phyloP scores from a whole-genome alignment of 2,113 vertebrate species.

The Phrynocephalus versicolor region DNA sequence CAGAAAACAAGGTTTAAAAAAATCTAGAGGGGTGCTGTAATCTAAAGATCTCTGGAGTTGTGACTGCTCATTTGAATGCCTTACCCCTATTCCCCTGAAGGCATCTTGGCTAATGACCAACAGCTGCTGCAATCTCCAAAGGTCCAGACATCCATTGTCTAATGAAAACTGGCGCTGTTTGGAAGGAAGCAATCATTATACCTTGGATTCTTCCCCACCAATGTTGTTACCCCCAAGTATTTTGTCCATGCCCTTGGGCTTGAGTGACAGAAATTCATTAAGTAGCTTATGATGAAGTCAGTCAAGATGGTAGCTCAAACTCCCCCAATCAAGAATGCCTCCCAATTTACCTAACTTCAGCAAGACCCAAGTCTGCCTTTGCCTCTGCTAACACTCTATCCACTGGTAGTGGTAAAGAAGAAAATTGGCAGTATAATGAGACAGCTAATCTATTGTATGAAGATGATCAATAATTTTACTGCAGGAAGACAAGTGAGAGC shows the following conservation, averaged over 20 bases:
- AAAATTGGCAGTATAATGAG: neutral
- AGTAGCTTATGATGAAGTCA: neutral
- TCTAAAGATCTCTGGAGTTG: neutral
- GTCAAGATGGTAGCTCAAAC: too few species aligned
- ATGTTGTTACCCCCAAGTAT: neutral
- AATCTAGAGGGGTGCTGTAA: neutral
- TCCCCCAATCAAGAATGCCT: too few species aligned
- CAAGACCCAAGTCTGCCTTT: too few species aligned
- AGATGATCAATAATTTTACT: neutral
- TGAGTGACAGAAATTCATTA: neutral
- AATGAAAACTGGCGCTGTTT: neutral
- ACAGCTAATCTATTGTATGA: neutral
- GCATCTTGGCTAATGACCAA: neutral
- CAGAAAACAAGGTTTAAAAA: neutral
- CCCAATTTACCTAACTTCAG: too few species aligned
- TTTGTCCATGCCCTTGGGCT: neutral
- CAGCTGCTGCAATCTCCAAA: neutral
- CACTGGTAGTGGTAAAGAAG: neutral
- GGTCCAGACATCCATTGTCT: neutral
- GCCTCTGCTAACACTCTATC: too few species aligned
- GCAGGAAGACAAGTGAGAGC: too few species aligned
- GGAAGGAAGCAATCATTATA: neutral
- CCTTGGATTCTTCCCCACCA: neutral
- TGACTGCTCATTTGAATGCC: neutral
- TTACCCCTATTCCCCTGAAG: neutral